Base-by-base conservation (phyloP, 1,140 invertebrate genomes). In the Saccostrea glomerata region DNA sequence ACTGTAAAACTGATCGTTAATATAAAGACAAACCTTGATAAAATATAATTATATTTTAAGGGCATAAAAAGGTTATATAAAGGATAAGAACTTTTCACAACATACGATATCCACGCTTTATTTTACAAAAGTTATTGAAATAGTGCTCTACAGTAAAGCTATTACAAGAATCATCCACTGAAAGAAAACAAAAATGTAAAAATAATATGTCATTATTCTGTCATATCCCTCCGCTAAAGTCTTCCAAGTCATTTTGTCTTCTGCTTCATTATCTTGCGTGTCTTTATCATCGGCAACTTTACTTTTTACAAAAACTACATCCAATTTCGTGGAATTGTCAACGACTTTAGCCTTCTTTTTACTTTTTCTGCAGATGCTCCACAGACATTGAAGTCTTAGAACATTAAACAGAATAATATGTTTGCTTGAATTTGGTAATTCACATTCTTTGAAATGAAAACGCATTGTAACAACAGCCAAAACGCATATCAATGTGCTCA, bases 401-500 rank as follows among this genome's bases (percentile, higher is more conserved):
- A 63, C 58, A 63, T 63, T 63, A 1, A 63, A 5, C 6, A 63
- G 17, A 63, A n/a, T 2, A 6, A 63, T n/a, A 63, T 17, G 17
- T 63, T 63, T 63, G 5, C 58, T 20, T 17, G 77, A 54, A 13
- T 40, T 30, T 1, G 2, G 23, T 36, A 20, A 54, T 47, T 40
- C 11, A n/a, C 13, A 15, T 9, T 82, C 30, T 30, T 82, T 86
- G 54, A 54, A 86, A 54, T 86, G 70, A 25, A 86, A 25, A 2
- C 63, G 36, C 25, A 86, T 70, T 54, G 60, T 66, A 3, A 86
- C 7, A n/a, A 86, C 55, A 20, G 85, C 70, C 23, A 86, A 23
- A 17, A 86, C 23, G 25, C 60, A 86, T 47, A 86, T 47, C 23
- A 86, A 2, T 5, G 85, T 55, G 55, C 85, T 86, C 60, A 86